Base-by-base conservation (phyloP, 2,888 invertebrate species). In the Dynastes tityus region DNA sequence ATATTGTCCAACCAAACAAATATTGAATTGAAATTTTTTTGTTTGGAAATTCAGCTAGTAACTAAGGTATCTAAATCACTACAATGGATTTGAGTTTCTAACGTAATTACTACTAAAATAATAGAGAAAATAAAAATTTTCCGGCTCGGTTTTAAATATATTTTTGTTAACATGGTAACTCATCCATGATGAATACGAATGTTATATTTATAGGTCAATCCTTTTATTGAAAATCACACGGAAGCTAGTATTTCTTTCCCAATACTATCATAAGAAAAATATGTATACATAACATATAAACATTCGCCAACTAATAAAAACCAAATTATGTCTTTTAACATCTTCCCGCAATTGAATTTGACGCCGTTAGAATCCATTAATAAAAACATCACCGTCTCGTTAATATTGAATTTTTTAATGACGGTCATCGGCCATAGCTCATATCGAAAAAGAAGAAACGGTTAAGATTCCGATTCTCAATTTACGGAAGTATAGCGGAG, bases 351-450 rank as follows among this genome's bases (percentile, higher is more conserved):
- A 58, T 58, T 58, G 22, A 58, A 58, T 58, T 58, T 58, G 6
- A 27, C 55, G 55, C 27, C 55, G 55, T 58, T 58, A 58, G 22
- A 58, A 22, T 58, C 55, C 8, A 16, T 22, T 16, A 58, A 58
- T 58, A 58, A 58, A 22, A 58, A 16, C 55, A 22, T 58, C 55
- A 58, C 5, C 55, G 27, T 22, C 55, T 22, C 22, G 45, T 45
- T 58, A 22, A 27, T 58, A 58, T 22, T 58, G 55, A 55, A 58
- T 58, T 58, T 58, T 58, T 58, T 58, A 58, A 58, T 22, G 55
- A 22, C n/a, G 55, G 55, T 22, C 55, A 27, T 58, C 55, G 8
- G 45, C 6, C 22, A 58, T 58, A 58, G 22, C 55, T 6, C 22
- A 58, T 9, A 58, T 16, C 55, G 55, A 45, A 45, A 11, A 45